Evolutionary conservation across 1,140 invertebrate genomes (phyloP), one percentile per base, ranked within the genome.

Genomic region (Tetramorium parvispinum): DNA sequence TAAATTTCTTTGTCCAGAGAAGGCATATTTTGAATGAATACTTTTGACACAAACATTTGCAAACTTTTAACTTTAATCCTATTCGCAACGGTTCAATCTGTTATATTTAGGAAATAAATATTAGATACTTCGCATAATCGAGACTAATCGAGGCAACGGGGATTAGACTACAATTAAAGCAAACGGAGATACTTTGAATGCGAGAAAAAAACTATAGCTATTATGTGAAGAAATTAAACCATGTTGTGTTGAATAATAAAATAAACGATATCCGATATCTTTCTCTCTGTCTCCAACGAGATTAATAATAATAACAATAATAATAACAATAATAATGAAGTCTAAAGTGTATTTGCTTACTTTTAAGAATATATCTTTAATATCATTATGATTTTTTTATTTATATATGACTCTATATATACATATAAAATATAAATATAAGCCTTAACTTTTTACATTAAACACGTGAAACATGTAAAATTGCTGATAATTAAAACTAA

Each of bases 111-210:
- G 11, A 71, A 71, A 32, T 32, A 4, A 32, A 32, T 32, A 32
- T 32, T 32, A 82, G 51, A 0, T 40, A 82, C 57, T 82, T 18
- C 3, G 18, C 2, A 21, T 70, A 81, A 81, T 68, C n/a, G 46
- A 40, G 37, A 70, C 24, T 82, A 82, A 82, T 71, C 43, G 78
- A 71, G 2, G 3, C 49, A 70, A 71, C 11, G 21, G 3, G 11
- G n/a, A 81, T 71, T 70, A 55, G 8, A 68, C 13, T 32, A 37
- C 63, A 81, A 81, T 71, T 71, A 81, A 68, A 79, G 43, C 32
- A 2, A 53, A 79, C n/a, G 7, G 8, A 68, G 46, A 4, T 40
- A 68, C 8, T 2, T 37, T 53, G 8, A 21, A 79, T 46, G 32
- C 55, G 13, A 68, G 4, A 5, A 40, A 46, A 70, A 70, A 79